Evolutionary conservation across 2,888 invertebrate species (phyloP).

Genomic region (Lordiphosa andalusiaca): DNA sequence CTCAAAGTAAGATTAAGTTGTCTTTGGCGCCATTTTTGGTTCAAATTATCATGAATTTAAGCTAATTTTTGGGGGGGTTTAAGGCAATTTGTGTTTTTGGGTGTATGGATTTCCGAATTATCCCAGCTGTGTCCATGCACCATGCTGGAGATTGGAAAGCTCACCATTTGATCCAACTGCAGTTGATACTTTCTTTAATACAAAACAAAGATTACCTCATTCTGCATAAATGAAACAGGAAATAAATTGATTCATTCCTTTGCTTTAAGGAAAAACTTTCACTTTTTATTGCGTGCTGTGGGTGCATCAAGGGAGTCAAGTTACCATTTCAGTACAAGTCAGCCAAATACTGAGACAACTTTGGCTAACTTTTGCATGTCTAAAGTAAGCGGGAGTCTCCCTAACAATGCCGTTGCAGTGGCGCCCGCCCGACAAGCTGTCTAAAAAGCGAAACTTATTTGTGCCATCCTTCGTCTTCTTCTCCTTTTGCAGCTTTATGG

Average conservation of each 20-base stretch:
- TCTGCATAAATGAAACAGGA: conserved; percentile 9
- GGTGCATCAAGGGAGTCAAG: conserved; percentile 23
- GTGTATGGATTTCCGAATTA: too few relatives aligned
- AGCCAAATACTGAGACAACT: conserved; percentile 21
- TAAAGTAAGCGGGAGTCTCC: not conserved
- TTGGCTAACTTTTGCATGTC: conserved; percentile 28
- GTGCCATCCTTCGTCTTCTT: conserved; percentile 3
- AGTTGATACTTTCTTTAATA: too few relatives aligned
- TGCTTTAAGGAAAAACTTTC: conserved; percentile 27
- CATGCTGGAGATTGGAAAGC: too few relatives aligned
- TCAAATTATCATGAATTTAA: too few relatives aligned
- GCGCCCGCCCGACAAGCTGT: conserved; percentile 20
- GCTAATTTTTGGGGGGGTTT: too few relatives aligned
- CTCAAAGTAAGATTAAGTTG: too few relatives aligned
- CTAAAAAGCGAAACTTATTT: conserved; percentile 42
- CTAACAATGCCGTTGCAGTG: conserved; percentile 18
- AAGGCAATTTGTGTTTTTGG: too few relatives aligned
- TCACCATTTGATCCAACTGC: too few relatives aligned
- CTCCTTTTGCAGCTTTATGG: conserved; percentile 89
- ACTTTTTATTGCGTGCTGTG: conserved; percentile 33
- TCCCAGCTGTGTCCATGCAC: too few relatives aligned
- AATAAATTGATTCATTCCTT: too few relatives aligned
- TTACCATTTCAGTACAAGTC: conserved; percentile 28
- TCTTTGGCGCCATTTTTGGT: too few relatives aligned
- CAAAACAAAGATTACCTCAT: conserved; percentile 3